Percentiles rank a stretch among this genome's conserved stretches.
Conservation (phyloP, 1,140 invertebrate genomes). For the Drosophila busckii region DNA sequence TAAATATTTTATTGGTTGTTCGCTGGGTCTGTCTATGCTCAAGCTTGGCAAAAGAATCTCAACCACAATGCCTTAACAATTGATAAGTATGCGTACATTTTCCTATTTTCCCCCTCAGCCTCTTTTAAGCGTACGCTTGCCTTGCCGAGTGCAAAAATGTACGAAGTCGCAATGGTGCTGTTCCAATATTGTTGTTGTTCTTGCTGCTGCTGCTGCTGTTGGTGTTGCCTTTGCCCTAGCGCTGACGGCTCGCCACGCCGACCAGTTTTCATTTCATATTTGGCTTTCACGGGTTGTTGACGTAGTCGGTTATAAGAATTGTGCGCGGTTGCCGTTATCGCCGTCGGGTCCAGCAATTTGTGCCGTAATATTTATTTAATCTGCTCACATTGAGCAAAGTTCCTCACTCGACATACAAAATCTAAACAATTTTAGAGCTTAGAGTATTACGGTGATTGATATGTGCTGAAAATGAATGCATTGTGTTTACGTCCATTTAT, state of each 20-base stretch:
- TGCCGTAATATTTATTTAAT: conserved; percentile 23
- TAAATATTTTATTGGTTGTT: background rate
- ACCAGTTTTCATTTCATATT: conserved; percentile 69
- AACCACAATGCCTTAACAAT: too few relatives aligned
- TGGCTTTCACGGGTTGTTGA: conserved; percentile 57
- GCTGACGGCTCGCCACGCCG: conserved; percentile 59
- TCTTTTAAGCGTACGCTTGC: too few relatives aligned
- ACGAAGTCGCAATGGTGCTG: conserved; percentile 18
- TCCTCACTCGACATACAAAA: too few relatives aligned
- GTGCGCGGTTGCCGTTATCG: conserved; percentile 24
- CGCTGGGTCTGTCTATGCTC: background rate
- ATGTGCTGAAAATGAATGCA: too few relatives aligned
- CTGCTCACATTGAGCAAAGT: too few relatives aligned
- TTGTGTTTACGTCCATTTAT: too few relatives aligned
- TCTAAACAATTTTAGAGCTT: too few relatives aligned
- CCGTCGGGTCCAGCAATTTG: conserved; percentile 46
- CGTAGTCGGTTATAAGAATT: too few relatives aligned
- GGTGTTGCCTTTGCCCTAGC: conserved; percentile 19
- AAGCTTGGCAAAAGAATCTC: too few relatives aligned
- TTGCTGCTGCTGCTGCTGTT: conserved; percentile 1
- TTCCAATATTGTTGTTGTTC: conserved; percentile 2
- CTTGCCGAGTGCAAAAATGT: conserved; percentile 23
- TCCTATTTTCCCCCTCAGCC: conserved; percentile 7
- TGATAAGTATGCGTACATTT: conserved; percentile 5
- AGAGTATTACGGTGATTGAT: too few relatives aligned